phyloP scores from a whole-genome alignment of 1,140 invertebrate genomes.

The Sycobia sp. region DNA sequence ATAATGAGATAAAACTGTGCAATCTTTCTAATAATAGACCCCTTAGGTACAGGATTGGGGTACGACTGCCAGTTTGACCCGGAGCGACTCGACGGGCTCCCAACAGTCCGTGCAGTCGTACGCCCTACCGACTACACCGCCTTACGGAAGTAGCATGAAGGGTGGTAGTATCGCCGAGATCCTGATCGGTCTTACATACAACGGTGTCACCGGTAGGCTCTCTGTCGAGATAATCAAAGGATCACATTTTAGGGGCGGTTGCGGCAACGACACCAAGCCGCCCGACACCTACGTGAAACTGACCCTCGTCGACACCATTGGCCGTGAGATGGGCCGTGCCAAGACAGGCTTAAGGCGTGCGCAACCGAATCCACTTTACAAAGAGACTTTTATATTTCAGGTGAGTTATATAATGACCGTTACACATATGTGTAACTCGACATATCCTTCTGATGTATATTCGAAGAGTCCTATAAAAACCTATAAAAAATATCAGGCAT shows the following conservation, averaged over 20 bases:
- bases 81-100: constrained; percentile 90
- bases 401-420: no score
- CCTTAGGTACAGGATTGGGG: constrained; percentile 55
- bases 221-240: constrained; percentile 93
- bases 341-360: constrained; percentile 89
- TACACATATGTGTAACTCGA: no score
- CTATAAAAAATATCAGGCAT: no score
- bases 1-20: no score
- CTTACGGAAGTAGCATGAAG: constrained; percentile 76
- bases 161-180: constrained; percentile 81
- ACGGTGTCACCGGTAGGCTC: constrained; percentile 88
- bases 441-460: no score
- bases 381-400: constrained; percentile 96
- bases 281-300: constrained; percentile 94
- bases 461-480: no score
- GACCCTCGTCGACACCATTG: constrained; percentile 86
- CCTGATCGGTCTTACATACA: constrained; percentile 87
- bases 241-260: constrained; percentile 83
- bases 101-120: constrained; percentile 79
- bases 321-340: constrained; percentile 88
- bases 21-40: no score
- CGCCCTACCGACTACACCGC: constrained; percentile 53
- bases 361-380: constrained; percentile 93
- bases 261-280: constrained; percentile 67
- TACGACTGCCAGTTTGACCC: constrained; percentile 72